These are phyloP conservation scores for Nycticebus coucang DNA, from an alignment of 2,113 vertebrate genomes.

Conservation along the genomic window DNA sequence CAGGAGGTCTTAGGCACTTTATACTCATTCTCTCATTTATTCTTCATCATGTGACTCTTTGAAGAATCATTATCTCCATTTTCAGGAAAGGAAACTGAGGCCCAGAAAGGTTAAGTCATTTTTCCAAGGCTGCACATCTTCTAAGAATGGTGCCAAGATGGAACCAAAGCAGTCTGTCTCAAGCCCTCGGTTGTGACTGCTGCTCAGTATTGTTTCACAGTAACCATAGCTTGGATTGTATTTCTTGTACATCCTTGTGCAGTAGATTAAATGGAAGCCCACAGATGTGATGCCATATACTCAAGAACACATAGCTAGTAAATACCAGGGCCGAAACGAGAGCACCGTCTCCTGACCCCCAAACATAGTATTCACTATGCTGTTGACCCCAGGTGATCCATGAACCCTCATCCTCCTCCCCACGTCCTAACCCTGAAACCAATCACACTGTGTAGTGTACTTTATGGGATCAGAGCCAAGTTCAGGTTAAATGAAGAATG, in stretches of 20 bases:
- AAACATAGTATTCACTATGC: accelerated
- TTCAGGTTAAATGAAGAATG: background rate
- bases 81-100: slow-evolving; percentile 27
- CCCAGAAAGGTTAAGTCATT: background rate
- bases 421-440: background rate
- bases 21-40: background rate
- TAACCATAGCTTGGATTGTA: no score
- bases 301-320: background rate
- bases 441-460: accelerated
- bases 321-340: no score
- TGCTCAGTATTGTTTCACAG: background rate
- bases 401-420: background rate
- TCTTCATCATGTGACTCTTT: background rate
- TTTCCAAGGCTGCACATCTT: background rate
- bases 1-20: background rate
- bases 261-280: background rate
- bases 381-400: background rate
- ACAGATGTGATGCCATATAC: background rate
- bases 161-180: background rate
- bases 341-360: background rate
- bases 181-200: background rate
- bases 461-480: background rate
- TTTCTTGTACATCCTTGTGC: background rate
- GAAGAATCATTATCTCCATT: background rate
- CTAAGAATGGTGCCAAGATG: background rate